phyloP scores from a whole-genome alignment of 2,888 invertebrate genomes.

The Erebia epiphron region DNA sequence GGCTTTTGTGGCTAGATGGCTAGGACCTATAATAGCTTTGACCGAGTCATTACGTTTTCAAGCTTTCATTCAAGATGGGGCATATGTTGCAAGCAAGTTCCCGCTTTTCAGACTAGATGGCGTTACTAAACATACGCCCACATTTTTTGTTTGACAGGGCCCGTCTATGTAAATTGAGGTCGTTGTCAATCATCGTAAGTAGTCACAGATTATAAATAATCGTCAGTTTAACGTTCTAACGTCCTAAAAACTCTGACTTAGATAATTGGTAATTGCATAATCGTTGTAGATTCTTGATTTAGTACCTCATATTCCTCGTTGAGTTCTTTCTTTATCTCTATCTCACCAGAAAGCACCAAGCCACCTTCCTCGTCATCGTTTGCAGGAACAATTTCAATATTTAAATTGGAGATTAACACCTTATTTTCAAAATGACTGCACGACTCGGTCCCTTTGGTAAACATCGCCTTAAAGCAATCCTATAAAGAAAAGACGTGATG shows the following conservation, averaged over 20 bases:
- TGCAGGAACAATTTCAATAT: conserved; percentile 24
- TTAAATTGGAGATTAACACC: conserved; percentile 29
- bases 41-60: too few species aligned
- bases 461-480: conserved; percentile 42
- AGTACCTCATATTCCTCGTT: conserved; percentile 35
- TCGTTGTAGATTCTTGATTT: background rate
- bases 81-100: too few species aligned
- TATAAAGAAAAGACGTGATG: conserved; percentile 19
- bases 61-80: too few species aligned
- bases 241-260: background rate
- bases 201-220: too few species aligned
- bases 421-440: conserved; percentile 45
- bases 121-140: too few species aligned
- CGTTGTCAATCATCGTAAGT: too few species aligned
- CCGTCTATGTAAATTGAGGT: too few species aligned
- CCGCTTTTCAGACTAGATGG: too few species aligned
- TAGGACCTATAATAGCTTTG: too few species aligned
- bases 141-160: too few species aligned
- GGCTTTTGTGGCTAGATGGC: too few species aligned
- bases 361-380: conserved; percentile 24
- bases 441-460: conserved; percentile 42
- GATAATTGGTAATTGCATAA: background rate
- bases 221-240: too few species aligned
- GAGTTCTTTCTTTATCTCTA: conserved; percentile 28
- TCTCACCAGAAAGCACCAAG: conserved; percentile 31